A percentile compares a stretch with the other conserved stretches of the same genome.
Conservation (phyloP, 2,113 vertebrate species). For the Mesembrinibis cayennensis region DNA sequence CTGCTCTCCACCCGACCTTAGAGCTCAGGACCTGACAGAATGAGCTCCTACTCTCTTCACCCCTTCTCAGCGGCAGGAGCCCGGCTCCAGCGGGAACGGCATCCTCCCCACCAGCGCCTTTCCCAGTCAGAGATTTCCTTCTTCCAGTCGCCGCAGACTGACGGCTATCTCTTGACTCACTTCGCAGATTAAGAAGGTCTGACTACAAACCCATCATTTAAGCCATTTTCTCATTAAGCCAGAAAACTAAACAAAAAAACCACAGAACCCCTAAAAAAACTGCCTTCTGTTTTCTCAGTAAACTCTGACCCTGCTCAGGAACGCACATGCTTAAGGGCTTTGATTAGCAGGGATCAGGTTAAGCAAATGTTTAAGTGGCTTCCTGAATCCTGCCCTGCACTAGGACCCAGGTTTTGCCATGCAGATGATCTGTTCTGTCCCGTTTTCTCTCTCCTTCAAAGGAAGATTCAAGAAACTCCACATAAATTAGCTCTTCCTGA, state of each 20-base stretch:
- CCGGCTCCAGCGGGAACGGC: accelerated
- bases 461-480: neutral
- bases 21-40: neutral
- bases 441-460: neutral
- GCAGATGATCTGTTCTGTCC: accelerated
- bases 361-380: neutral
- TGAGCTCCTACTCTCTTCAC: accelerated
- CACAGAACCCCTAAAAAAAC: neutral
- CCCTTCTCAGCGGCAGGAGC: neutral
- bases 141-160: neutral
- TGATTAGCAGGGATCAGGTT: neutral
- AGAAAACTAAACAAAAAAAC: neutral
- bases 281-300: neutral
- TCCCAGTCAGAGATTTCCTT: neutral
- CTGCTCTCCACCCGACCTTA: neutral
- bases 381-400: neutral
- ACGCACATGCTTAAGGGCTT: accelerated
- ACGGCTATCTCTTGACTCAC: neutral
- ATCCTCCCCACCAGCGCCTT: accelerated
- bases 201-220: neutral
- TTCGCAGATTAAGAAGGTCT: neutral
- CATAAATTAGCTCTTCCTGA: neutral
- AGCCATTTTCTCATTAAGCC: neutral
- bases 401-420: neutral
- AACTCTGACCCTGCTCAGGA: neutral